Conservation (phyloP, 2,888 invertebrate genomes). For the Plebejus anna region DNA sequence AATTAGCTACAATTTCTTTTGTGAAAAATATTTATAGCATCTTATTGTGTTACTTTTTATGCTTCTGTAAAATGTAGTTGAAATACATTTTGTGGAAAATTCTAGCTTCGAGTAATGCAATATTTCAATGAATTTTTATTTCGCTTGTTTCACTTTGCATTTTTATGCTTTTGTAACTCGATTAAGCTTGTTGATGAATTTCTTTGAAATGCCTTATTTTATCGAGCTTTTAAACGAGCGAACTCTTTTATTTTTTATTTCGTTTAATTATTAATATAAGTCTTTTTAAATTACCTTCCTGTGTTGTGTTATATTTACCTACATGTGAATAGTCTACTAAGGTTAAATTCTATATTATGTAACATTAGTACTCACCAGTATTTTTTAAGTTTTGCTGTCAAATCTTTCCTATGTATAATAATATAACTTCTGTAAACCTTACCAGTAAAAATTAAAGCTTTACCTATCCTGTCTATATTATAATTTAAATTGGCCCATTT, state of each 20-base stretch:
- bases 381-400: no score
- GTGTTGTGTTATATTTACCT: neutral
- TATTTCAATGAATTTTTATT: constrained; percentile 21
- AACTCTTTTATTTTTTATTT: neutral
- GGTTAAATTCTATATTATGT: no score
- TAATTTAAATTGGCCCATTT: neutral
- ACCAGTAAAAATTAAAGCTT: neutral
- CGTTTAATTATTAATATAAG: neutral
- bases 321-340: no score
- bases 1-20: constrained; percentile 25
- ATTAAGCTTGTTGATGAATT: constrained; percentile 7
- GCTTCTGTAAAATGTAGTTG: constrained; percentile 27
- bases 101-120: constrained; percentile 25
- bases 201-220: neutral
- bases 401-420: neutral
- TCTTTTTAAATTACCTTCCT: neutral
- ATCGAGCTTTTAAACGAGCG: neutral
- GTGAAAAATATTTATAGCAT: constrained; percentile 20
- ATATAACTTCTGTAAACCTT: neutral
- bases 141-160: constrained; percentile 13
- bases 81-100: constrained; percentile 22
- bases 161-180: constrained; percentile 12
- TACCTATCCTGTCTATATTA: neutral
- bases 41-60: constrained; percentile 21
- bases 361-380: no score